phyloP scores from a whole-genome alignment of 1,140 invertebrate species.

The Papilio dardanus region DNA sequence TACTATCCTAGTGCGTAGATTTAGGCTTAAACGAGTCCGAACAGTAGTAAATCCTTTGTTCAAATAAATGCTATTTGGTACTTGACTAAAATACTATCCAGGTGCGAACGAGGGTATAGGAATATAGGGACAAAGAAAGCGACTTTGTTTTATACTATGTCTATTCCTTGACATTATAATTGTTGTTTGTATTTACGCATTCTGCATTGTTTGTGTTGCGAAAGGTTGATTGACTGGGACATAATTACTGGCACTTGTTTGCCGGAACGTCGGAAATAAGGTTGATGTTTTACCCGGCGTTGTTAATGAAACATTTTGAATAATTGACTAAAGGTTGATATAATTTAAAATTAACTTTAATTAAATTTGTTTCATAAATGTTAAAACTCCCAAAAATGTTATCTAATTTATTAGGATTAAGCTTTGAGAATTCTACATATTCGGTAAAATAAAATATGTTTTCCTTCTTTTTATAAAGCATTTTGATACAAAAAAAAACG shows the following conservation, averaged over 20 bases:
- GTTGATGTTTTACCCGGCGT: constrained; percentile 19
- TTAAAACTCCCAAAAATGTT: neutral
- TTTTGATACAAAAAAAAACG: neutral
- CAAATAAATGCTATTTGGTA: no score
- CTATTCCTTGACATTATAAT: constrained; percentile 5
- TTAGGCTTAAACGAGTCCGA: no score
- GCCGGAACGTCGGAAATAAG: constrained; percentile 4
- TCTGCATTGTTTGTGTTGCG: constrained; percentile 9
- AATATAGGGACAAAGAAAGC: no score
- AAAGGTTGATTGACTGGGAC: constrained; percentile 26
- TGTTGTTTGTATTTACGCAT: constrained; percentile 4
- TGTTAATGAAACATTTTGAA: constrained; percentile 3
- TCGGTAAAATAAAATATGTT: neutral
- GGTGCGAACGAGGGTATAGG: no score
- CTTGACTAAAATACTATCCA: no score
- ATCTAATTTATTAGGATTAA: neutral
- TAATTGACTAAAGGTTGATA: neutral
- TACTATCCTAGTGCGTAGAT: no score
- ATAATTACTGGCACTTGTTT: constrained; percentile 23
- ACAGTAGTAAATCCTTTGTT: no score
- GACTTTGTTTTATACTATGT: no score
- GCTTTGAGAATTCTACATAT: neutral
- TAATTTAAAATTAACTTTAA: neutral
- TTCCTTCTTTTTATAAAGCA: neutral
- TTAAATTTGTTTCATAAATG: neutral